A percentile compares a stretch with the other conserved stretches of the same genome.
These are phyloP conservation scores for Odocoileus virginianus DNA, from an alignment of 2,113 vertebrate genomes.

Conservation along the genomic window DNA sequence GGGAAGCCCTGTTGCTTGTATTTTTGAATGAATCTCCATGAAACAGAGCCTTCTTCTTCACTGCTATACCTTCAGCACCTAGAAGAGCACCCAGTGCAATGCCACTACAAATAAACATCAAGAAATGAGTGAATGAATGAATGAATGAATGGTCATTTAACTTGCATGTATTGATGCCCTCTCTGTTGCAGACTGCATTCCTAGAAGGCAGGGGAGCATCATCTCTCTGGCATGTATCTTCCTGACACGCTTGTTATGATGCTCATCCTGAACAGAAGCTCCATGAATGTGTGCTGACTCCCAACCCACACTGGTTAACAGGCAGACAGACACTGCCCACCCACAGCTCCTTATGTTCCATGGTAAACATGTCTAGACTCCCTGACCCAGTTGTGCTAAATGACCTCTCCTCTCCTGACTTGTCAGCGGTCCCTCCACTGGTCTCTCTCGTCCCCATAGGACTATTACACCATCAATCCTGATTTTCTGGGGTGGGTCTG, in stretches of 20 bases:
- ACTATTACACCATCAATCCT: background rate
- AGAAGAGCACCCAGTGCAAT: background rate
- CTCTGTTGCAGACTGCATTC: background rate
- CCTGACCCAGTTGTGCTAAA: background rate
- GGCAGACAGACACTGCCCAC: background rate
- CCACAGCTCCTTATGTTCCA: accelerated
- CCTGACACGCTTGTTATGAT: background rate
- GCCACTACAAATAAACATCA: accelerated
- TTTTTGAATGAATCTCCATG: background rate
- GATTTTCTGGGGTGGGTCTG: background rate
- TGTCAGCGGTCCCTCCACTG: background rate
- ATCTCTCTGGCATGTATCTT: background rate
- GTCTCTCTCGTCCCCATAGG: background rate
- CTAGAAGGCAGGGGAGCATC: background rate
- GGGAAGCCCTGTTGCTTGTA: background rate
- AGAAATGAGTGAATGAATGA: accelerated
- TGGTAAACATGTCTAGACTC: accelerated
- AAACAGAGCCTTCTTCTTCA: background rate
- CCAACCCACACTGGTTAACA: background rate
- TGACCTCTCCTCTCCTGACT: background rate
- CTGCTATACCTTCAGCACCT: background rate
- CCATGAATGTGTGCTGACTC: background rate
- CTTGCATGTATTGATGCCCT: background rate
- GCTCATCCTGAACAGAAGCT: background rate
- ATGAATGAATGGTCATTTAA: background rate